Conservation (phyloP, 2,113 vertebrate species). For the Poecile atricapillus region DNA sequence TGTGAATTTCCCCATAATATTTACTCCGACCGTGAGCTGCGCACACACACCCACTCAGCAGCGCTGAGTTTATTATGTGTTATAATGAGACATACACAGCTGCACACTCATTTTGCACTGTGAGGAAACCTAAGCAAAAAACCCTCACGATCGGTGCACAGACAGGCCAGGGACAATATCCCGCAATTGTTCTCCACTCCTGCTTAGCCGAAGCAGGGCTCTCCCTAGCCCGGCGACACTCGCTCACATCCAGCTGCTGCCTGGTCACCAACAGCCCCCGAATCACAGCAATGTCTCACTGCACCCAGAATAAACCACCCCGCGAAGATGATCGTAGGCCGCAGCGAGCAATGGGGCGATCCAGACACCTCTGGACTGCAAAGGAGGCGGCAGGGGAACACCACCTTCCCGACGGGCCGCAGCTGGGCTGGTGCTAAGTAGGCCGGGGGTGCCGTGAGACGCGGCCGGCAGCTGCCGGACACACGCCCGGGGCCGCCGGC, state of each 20-base stretch:
- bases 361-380: accelerated
- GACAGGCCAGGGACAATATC: background rate
- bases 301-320: accelerated
- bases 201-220: accelerated
- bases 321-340: background rate
- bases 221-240: accelerated
- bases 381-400: no score
- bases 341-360: accelerated
- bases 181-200: accelerated
- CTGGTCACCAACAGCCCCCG: background rate
- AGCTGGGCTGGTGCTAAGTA: accelerated
- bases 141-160: accelerated
- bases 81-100: background rate
- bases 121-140: background rate
- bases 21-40: background rate
- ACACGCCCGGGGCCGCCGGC: no score
- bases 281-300: accelerated
- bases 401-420: background rate
- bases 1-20: background rate
- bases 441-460: background rate
- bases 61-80: accelerated
- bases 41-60: accelerated
- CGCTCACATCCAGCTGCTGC: background rate
- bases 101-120: accelerated
- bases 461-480: background rate